Percentiles rank a stretch among this genome's conserved stretches.
Evolutionary conservation across 2,113 vertebrate genomes (phyloP).

Genomic region (Opisthocomus hoazin): DNA sequence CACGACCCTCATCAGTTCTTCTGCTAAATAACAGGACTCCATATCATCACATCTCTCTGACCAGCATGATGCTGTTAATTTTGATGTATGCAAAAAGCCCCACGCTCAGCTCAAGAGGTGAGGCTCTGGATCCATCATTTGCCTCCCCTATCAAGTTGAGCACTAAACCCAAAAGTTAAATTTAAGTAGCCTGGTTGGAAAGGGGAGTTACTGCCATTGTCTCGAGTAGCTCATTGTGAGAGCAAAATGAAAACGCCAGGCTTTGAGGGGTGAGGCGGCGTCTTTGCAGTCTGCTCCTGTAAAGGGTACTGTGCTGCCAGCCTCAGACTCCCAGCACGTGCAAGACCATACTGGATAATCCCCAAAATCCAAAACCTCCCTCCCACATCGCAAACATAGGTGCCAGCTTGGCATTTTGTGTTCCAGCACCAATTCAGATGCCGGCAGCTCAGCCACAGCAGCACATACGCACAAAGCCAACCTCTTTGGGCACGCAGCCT

Average conservation of each 20-base stretch:
- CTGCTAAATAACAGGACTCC: not conserved
- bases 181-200: not conserved
- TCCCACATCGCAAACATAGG: not conserved
- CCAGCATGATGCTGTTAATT: rapidly evolving
- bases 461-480: not conserved
- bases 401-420: not conserved
- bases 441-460: not conserved
- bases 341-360: not conserved
- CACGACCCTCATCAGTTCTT: rapidly evolving
- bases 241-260: not conserved
- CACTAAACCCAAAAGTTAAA: not conserved
- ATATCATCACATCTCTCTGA: not conserved
- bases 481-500: not conserved
- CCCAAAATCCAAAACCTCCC: not conserved
- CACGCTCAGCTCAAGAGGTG: not conserved
- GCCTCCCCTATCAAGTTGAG: rapidly evolving
- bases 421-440: not conserved
- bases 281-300: not conserved
- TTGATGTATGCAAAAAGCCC: rapidly evolving
- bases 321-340: not conserved
- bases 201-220: not conserved
- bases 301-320: not conserved
- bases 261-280: not conserved
- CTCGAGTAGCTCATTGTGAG: not conserved
- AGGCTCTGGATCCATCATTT: not conserved